Conservation (phyloP, 2,888 invertebrate species). For the Aspidiotus rigidus region DNA sequence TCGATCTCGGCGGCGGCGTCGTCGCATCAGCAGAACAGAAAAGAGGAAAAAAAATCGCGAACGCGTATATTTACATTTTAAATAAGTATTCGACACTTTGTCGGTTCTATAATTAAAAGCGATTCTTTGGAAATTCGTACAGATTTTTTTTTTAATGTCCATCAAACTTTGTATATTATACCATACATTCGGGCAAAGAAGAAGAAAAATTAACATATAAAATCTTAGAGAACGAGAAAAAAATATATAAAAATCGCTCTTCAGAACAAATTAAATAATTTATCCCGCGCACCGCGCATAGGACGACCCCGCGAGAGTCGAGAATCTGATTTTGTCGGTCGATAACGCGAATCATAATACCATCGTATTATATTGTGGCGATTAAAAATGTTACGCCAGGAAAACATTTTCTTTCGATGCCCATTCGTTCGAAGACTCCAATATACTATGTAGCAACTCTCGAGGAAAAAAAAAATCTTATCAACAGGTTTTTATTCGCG, state of each 20-base stretch:
- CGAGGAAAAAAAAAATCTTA: too few species aligned
- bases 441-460: too few species aligned
- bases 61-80: slow-evolving; percentile 16
- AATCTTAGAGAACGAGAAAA: neutral
- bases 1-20: neutral
- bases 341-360: too few species aligned
- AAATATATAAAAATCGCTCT: slow-evolving; percentile 8
- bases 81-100: slow-evolving; percentile 12
- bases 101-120: slow-evolving; percentile 6
- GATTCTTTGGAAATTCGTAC: slow-evolving; percentile 8
- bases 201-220: slow-evolving; percentile 14
- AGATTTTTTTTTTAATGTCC: neutral
- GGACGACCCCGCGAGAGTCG: too few species aligned
- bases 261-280: slow-evolving; percentile 14
- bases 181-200: neutral
- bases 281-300: neutral
- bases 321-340: too few species aligned
- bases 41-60: slow-evolving; percentile 5
- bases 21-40: neutral
- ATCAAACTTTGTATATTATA: neutral
- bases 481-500: too few species aligned
- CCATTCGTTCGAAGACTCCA: too few species aligned
- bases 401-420: too few species aligned
- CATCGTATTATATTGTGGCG: too few species aligned
- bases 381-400: too few species aligned